These are phyloP conservation scores for Rotaria socialis DNA, from an alignment of 2,888 invertebrate genomes.

Conservation along the genomic window DNA sequence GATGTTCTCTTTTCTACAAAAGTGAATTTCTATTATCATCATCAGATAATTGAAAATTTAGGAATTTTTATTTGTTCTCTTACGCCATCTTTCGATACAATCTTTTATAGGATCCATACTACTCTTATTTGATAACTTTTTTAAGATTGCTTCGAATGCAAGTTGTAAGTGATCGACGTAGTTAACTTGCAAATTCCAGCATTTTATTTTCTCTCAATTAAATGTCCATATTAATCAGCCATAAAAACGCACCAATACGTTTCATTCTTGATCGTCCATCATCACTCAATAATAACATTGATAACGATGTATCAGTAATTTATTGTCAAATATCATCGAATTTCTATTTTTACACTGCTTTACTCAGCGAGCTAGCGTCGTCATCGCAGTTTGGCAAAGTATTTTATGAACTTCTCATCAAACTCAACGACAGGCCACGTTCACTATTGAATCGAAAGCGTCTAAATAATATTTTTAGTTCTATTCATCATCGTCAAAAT, in stretches of 20 bases:
- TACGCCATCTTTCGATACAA: background rate
- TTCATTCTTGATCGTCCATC: background rate
- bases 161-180: background rate
- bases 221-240: background rate
- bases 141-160: background rate
- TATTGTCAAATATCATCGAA: conserved; percentile 1
- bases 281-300: background rate
- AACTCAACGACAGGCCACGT: background rate
- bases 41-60: too few species aligned
- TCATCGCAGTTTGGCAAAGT: background rate
- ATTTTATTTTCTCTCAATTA: background rate
- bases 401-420: background rate
- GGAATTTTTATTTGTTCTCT: background rate
- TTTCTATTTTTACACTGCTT: background rate
- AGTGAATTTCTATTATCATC: too few species aligned
- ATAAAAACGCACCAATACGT: background rate
- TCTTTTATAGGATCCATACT: background rate
- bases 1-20: too few species aligned
- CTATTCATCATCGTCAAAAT: background rate
- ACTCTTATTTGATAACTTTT: background rate
- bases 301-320: background rate
- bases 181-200: background rate
- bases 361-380: background rate
- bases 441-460: background rate
- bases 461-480: background rate